Conservation (phyloP, 2,113 vertebrate species). For the Psophia crepitans region DNA sequence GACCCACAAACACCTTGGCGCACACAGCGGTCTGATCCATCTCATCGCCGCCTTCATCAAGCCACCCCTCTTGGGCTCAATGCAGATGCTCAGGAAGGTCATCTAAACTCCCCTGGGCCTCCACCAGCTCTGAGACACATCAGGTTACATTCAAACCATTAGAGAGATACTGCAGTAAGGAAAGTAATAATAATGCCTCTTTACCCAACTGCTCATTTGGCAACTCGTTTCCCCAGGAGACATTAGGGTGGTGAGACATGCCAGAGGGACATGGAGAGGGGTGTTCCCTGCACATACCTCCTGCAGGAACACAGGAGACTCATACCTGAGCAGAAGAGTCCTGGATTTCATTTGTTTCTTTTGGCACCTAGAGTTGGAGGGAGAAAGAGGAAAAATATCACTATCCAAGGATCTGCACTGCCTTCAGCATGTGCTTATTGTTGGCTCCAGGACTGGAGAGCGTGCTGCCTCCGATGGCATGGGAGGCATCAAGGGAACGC, state of each 20-base stretch:
- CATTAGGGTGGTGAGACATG: neutral
- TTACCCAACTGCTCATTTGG: neutral
- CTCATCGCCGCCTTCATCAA: neutral
- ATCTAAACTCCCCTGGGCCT: neutral
- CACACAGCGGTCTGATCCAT: neutral
- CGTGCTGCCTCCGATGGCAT: rapidly evolving
- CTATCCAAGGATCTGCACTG: neutral
- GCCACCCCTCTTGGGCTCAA: neutral
- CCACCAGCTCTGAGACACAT: rapidly evolving
- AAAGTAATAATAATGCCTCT: neutral
- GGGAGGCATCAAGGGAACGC: neutral
- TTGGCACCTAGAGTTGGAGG: neutral
- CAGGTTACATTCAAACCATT: neutral
- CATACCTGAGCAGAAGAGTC: neutral
- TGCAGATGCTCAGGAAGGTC: rapidly evolving
- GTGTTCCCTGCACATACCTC: neutral
- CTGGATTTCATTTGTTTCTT: slow-evolving; percentile 39
- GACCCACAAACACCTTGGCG: neutral
- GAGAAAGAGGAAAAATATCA: neutral
- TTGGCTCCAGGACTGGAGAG: neutral
- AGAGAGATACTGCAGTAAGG: too few relatives aligned
- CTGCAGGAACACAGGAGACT: neutral
- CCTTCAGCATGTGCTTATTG: rapidly evolving
- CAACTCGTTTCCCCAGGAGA: neutral
- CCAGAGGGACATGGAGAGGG: rapidly evolving